phyloP scores from a whole-genome alignment of 2,113 vertebrate genomes.

The Tautogolabrus adspersus region DNA sequence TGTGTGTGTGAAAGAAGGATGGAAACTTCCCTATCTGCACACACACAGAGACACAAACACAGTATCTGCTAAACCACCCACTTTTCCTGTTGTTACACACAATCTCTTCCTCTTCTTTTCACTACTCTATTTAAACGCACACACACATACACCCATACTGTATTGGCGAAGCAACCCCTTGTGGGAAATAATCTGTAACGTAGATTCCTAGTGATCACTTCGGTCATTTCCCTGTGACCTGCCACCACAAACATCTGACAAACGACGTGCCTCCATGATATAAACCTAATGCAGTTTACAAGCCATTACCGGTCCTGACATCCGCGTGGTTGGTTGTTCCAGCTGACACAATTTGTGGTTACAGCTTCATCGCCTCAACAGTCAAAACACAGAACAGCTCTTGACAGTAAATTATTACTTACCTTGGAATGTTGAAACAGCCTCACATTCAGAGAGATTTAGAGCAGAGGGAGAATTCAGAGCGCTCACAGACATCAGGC shows the following conservation, averaged over 20 bases:
- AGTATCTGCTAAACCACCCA: conserved; percentile 28
- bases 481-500: conserved; percentile 9
- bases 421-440: conserved; percentile 36
- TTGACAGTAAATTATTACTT: conserved; percentile 63
- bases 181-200: conserved; percentile 49
- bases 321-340: conserved; percentile 31
- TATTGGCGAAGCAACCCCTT: conserved; percentile 1
- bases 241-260: conserved; percentile 59
- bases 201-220: conserved; percentile 50
- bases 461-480: conserved; percentile 30
- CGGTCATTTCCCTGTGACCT: conserved; percentile 57
- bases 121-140: conserved; percentile 16
- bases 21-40: conserved; percentile 56
- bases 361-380: conserved; percentile 55
- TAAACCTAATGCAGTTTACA: conserved; percentile 51
- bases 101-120: conserved; percentile 47
- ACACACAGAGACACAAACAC: conserved; percentile 20
- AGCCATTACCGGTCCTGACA: conserved; percentile 58
- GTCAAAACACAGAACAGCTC: conserved; percentile 58
- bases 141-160: not conserved
- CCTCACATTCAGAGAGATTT: conserved; percentile 1
- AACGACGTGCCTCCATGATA: conserved; percentile 45
- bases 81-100: conserved; percentile 53
- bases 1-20: conserved; percentile 14
- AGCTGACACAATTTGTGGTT: conserved; percentile 67